Evolutionary conservation across 2,113 vertebrate species (phyloP).

Genomic region (Myotis lucifugus): DNA sequence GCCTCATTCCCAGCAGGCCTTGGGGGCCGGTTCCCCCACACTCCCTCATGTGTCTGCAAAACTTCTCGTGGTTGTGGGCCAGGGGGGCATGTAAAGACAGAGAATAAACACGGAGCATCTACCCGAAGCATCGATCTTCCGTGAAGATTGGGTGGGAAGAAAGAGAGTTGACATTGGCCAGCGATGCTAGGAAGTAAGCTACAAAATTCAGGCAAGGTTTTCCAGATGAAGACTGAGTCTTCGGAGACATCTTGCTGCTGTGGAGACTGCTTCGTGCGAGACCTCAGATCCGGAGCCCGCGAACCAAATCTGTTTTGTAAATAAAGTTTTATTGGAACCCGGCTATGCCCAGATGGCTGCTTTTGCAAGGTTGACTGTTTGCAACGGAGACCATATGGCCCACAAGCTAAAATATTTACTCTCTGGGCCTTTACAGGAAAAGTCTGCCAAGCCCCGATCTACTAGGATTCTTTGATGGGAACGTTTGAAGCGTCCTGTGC

Average conservation of each 20-base stretch:
- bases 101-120: not conserved
- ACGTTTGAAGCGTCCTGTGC: not conserved
- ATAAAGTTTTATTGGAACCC: constrained; percentile 66
- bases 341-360: not conserved
- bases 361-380: not conserved
- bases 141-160: not conserved
- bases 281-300: not conserved
- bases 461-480: not conserved
- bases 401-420: not conserved
- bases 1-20: not conserved
- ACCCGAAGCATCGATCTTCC: not conserved
- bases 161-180: not conserved
- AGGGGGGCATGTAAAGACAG: not conserved
- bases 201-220: not conserved
- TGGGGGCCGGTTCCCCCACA: not conserved
- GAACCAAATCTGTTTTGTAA: constrained; percentile 38
- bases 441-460: not conserved
- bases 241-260: not conserved
- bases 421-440: not conserved
- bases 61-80: too few relatives aligned
- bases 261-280: not conserved
- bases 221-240: not conserved
- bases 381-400: not conserved
- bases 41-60: not conserved
- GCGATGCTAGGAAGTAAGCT: not conserved